A percentile compares a stretch with the other conserved stretches of the same genome.
Conservation (phyloP, 2,113 vertebrate species). For the Podiceps cristatus region DNA sequence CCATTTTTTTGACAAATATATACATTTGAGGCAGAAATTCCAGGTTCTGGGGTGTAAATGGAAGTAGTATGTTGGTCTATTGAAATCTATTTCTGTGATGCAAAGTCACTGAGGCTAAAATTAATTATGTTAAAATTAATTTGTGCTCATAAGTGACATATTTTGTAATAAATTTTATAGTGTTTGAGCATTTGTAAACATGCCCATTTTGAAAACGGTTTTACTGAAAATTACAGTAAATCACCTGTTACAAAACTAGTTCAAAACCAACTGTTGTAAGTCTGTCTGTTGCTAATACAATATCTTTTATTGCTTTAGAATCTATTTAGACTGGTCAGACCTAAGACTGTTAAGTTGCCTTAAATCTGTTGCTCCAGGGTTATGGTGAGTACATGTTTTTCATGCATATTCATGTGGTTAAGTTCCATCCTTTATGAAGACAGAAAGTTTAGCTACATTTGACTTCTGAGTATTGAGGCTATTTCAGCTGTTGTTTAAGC, state of each 20-base stretch:
- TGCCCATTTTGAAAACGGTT: background rate
- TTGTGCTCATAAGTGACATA: background rate
- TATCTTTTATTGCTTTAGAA: background rate
- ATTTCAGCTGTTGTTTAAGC: background rate
- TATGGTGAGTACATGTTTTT: background rate
- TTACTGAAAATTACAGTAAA: background rate
- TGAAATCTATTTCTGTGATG: background rate
- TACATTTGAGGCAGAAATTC: background rate
- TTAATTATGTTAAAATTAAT: background rate
- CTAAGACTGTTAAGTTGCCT: background rate
- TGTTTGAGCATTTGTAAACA: background rate
- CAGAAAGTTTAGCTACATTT: background rate
- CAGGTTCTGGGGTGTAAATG: background rate
- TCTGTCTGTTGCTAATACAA: background rate
- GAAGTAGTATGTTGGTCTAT: background rate
- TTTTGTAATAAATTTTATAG: background rate
- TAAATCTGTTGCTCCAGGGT: background rate
- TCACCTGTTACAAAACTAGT: background rate
- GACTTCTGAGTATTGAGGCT: background rate
- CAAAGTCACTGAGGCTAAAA: background rate
- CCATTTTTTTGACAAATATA: background rate
- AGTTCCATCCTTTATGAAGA: background rate
- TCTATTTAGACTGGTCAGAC: background rate
- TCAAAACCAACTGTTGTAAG: background rate
- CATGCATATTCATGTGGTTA: background rate